These are phyloP conservation scores for Popillia japonica DNA, from an alignment of 1,140 invertebrate genomes.

Conservation along the genomic window DNA sequence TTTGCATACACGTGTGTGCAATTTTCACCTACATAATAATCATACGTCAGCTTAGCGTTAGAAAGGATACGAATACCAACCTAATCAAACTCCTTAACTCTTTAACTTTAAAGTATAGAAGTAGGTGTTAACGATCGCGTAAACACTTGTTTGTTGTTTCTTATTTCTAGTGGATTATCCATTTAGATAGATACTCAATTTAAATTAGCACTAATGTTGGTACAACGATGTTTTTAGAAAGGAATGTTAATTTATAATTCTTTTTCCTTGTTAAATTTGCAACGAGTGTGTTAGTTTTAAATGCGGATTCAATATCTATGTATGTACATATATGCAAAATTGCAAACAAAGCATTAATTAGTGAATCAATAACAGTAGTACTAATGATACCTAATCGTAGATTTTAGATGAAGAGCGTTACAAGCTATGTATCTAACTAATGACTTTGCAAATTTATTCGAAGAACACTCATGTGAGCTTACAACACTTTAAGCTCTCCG, in stretches of 20 bases:
- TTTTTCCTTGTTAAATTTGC: neutral
- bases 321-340: too few species aligned
- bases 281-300: too few species aligned
- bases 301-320: too few species aligned
- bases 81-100: constrained; percentile 12
- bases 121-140: constrained; percentile 13
- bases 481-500: neutral
- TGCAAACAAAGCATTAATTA: too few species aligned
- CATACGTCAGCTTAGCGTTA: neutral
- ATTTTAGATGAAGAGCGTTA: too few species aligned
- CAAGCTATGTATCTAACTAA: neutral
- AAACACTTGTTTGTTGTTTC: constrained; percentile 26
- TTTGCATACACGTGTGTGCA: constrained; percentile 18
- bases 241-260: neutral
- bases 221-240: neutral
- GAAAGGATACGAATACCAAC: neutral
- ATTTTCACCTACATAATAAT: constrained; percentile 29
- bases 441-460: neutral
- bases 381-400: too few species aligned
- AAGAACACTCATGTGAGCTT: neutral
- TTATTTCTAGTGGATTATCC: neutral
- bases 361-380: too few species aligned
- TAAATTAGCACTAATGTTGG: constrained; percentile 1
- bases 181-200: neutral
- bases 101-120: neutral